Percentiles rank a stretch among this genome's conserved stretches.
Evolutionary conservation across 2,797 vertebrate genomes (phyloP).

Genomic region (Staurois parvus): DNA sequence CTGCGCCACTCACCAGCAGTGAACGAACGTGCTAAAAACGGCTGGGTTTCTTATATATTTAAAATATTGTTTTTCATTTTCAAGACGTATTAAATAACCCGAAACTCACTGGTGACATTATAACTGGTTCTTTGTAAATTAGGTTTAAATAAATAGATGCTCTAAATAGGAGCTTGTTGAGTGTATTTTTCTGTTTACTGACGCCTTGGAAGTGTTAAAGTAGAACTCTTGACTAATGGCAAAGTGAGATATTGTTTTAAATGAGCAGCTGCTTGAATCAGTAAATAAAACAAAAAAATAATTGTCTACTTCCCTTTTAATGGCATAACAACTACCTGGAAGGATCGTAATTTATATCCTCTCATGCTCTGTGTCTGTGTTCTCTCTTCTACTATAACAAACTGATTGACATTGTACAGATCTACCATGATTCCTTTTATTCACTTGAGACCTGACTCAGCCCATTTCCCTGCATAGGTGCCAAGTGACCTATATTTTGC

Average conservation of each 20-base stretch:
- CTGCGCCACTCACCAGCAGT: slow-evolving; percentile 28
- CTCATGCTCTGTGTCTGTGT: no score
- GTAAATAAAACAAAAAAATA: background rate
- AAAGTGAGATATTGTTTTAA: background rate
- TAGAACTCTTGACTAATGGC: background rate
- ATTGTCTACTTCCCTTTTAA: background rate
- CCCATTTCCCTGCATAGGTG: no score
- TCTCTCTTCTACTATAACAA: background rate
- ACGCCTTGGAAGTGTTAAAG: slow-evolving; percentile 5
- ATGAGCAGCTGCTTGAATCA: background rate
- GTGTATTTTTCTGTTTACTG: slow-evolving; percentile 14
- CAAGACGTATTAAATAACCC: slow-evolving; percentile 46
- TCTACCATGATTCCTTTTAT: no score
- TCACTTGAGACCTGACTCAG: no score
- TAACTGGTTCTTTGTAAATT: slow-evolving; percentile 20
- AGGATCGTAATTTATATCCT: background rate
- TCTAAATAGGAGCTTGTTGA: slow-evolving; percentile 18
- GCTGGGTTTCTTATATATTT: slow-evolving; percentile 21
- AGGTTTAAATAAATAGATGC: slow-evolving; percentile 48
- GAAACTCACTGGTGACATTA: slow-evolving; percentile 14
- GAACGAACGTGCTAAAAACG: slow-evolving; percentile 15
- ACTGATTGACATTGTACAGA: background rate
- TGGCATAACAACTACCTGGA: background rate
- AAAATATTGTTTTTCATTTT: slow-evolving; percentile 50
- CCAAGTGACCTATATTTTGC: no score